A percentile compares a stretch with the other conserved stretches of the same genome.
These are phyloP conservation scores for Caradrina clavipalpis DNA, from an alignment of 2,888 invertebrate species.

Conservation along the genomic window DNA sequence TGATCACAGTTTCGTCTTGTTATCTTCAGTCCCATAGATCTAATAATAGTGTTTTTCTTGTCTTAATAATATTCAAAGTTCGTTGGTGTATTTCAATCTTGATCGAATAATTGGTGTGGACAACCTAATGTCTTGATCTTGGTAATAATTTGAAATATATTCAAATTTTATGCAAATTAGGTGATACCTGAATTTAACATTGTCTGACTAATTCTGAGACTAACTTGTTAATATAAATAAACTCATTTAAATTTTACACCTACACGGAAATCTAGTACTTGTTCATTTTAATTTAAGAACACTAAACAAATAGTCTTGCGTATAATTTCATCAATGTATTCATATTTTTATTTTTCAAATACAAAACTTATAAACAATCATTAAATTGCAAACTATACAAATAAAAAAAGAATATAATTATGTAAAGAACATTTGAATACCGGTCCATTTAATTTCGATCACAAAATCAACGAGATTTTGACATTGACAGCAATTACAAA, in stretches of 20 bases:
- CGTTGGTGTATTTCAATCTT: constrained; percentile 39
- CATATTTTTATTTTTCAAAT: no score
- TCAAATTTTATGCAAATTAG: constrained; percentile 52
- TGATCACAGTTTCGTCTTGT: constrained; percentile 76
- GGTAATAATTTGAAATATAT: constrained; percentile 39
- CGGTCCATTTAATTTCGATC: no score
- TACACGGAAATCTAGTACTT: constrained; percentile 5
- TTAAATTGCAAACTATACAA: no score
- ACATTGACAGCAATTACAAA: no score
- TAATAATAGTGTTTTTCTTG: constrained; percentile 48
- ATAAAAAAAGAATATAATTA: no score
- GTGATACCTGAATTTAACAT: constrained; percentile 48
- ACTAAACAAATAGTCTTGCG: not conserved
- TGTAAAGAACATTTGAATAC: not conserved
- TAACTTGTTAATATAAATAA: constrained; percentile 37
- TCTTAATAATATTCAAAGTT: constrained; percentile 36
- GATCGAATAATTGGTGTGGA: constrained; percentile 51
- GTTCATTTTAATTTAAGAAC: constrained; percentile 10
- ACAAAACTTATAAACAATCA: no score
- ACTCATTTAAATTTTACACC: constrained; percentile 32
- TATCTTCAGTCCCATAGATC: constrained; percentile 62
- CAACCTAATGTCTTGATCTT: constrained; percentile 42
- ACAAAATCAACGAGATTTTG: no score
- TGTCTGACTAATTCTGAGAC: constrained; percentile 43
- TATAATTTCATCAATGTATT: not conserved